These are phyloP conservation scores for Sturnus vulgaris DNA, from an alignment of 2,113 vertebrate genomes.

Conservation along the genomic window DNA sequence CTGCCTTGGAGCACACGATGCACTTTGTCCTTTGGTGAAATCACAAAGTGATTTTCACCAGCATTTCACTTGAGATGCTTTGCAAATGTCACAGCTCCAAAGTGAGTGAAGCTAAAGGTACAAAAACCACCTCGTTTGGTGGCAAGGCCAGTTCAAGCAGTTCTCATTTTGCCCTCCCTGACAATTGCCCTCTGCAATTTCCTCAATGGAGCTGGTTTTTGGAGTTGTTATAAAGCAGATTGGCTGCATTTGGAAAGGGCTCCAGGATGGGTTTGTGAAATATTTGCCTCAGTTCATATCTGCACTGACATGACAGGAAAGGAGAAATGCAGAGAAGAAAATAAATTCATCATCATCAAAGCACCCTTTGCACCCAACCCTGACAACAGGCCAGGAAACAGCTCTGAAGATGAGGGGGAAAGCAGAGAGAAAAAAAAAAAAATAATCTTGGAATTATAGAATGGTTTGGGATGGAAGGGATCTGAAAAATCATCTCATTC, in stretches of 20 bases:
- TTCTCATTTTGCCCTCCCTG: not conserved
- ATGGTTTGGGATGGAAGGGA: not conserved
- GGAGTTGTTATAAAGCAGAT: not conserved
- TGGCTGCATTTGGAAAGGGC: not conserved
- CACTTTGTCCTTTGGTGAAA: not conserved
- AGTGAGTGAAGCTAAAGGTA: not conserved
- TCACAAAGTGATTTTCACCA: not conserved
- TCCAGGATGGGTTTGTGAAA: not conserved
- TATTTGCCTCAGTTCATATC: not conserved
- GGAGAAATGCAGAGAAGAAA: not conserved
- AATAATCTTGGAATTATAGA: not conserved
- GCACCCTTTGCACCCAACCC: not conserved
- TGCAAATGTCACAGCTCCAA: not conserved
- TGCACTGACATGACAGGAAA: not conserved
- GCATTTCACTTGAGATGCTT: not conserved
- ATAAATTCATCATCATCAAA: not conserved
- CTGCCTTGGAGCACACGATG: rapidly evolving
- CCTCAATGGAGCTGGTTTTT: not conserved
- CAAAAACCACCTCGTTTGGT: not conserved
- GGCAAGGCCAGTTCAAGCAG: not conserved
- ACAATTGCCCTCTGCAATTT: not conserved
- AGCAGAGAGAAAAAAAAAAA: no score
- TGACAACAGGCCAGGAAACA: no score
- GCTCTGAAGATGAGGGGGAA: not conserved
- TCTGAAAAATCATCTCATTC: not conserved